Evolutionary conservation across 2,888 invertebrate species (phyloP).

Genomic region (Blera fallax): DNA sequence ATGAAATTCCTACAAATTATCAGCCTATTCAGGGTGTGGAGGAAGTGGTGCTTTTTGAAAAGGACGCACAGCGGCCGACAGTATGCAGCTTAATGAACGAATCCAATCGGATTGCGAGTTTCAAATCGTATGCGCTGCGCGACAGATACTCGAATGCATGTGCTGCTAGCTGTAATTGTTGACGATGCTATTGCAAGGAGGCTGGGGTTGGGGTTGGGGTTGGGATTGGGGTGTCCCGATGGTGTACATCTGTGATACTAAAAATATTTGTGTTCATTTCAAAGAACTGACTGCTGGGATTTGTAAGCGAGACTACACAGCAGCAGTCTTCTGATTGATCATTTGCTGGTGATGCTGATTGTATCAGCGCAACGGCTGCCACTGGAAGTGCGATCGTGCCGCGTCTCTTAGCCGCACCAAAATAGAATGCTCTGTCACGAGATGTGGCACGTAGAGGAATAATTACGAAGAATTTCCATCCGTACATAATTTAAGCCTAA

Average conservation of each 20-base stretch:
- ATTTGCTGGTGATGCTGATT: constrained; percentile 60
- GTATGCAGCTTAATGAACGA: constrained; percentile 57
- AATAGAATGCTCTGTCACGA: constrained; percentile 60
- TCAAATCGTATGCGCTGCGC: neutral
- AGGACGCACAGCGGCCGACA: constrained; percentile 31
- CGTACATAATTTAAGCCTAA: constrained; percentile 65
- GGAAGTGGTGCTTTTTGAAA: constrained; percentile 47
- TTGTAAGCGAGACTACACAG: constrained; percentile 64
- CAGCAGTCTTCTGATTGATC: constrained; percentile 64
- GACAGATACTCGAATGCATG: too few species aligned
- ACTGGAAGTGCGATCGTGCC: constrained; percentile 61
- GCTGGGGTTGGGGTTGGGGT: neutral
- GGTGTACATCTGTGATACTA: constrained; percentile 68
- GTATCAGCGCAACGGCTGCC: constrained; percentile 44
- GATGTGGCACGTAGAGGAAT: constrained; percentile 68
- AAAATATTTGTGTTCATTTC: constrained; percentile 70
- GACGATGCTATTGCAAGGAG: neutral
- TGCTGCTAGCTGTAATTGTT: neutral
- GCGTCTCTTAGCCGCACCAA: constrained; percentile 46
- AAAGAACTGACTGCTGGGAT: constrained; percentile 71
- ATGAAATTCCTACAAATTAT: constrained; percentile 72
- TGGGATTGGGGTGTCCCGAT: constrained; percentile 21
- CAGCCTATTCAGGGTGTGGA: constrained; percentile 60
- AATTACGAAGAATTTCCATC: constrained; percentile 66
- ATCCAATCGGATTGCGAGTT: constrained; percentile 43